These are phyloP conservation scores for Chironomus tepperi DNA, from an alignment of 1,140 invertebrate species.

Conservation along the genomic window DNA sequence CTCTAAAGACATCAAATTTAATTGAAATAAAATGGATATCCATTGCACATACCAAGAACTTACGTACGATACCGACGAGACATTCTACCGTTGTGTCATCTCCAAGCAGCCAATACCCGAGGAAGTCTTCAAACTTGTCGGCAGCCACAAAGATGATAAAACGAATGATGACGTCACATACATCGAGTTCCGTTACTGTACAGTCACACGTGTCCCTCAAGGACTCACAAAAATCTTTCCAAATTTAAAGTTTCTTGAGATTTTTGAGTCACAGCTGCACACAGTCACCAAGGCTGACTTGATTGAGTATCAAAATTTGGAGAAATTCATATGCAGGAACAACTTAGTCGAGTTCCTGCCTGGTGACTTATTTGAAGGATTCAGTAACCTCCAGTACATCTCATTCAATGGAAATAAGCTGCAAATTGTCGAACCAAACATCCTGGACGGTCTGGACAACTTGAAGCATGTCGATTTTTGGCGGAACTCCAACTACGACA, in stretches of 20 bases:
- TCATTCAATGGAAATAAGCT: neutral
- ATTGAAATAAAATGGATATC: no score
- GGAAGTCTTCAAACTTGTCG: neutral
- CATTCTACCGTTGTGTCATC: neutral
- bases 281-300: no score
- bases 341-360: no score
- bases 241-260: neutral
- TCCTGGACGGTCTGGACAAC: neutral
- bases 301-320: no score
- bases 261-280: neutral
- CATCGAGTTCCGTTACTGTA: neutral
- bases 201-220: neutral
- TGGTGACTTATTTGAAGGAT: neutral
- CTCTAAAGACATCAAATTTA: no score
- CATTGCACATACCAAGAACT: no score
- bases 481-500: no score
- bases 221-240: neutral
- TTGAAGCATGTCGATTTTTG: no score
- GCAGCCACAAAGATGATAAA: neutral
- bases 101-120: neutral
- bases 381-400: neutral
- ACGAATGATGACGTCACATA: neutral
- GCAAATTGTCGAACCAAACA: neutral
- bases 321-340: no score
- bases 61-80: no score